Evolutionary conservation across 2,888 invertebrate genomes (phyloP).

Genomic region (Abrostola tripartita): DNA sequence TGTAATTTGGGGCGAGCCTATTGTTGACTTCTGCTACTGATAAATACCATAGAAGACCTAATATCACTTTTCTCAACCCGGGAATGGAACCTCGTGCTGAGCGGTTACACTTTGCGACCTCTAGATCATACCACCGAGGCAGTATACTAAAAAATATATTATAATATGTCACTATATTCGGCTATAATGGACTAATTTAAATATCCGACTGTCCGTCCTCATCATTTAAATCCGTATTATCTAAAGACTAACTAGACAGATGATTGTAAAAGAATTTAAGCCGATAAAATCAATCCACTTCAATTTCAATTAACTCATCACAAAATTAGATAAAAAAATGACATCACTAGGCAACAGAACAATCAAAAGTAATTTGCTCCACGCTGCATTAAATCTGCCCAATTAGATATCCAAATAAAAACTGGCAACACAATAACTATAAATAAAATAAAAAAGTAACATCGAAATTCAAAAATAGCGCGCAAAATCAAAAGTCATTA

Average conservation of each 20-base stretch:
- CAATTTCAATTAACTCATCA: conserved; percentile 13
- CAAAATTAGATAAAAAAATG: conserved; percentile 43
- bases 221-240: no score
- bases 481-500: conserved; percentile 87
- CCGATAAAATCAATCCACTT: not conserved
- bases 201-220: conserved; percentile 4
- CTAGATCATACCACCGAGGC: not conserved
- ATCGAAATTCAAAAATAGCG: conserved; percentile 72
- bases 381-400: conserved; percentile 58
- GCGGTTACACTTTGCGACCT: no score
- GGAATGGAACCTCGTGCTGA: no score
- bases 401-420: conserved; percentile 65
- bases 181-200: conserved; percentile 27
- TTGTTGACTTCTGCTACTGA: no score
- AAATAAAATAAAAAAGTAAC: conserved; percentile 66
- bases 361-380: conserved; percentile 59
- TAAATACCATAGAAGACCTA: no score
- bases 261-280: conserved; percentile 17
- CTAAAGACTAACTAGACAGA: conserved; percentile 10
- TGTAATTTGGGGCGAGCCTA: no score
- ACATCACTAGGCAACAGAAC: conserved; percentile 25
- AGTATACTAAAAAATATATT: no score
- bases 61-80: no score
- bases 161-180: no score
- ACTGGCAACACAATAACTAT: conserved; percentile 66